phyloP scores from a whole-genome alignment of 2,888 invertebrate genomes.

The Sminthurides aquaticus region DNA sequence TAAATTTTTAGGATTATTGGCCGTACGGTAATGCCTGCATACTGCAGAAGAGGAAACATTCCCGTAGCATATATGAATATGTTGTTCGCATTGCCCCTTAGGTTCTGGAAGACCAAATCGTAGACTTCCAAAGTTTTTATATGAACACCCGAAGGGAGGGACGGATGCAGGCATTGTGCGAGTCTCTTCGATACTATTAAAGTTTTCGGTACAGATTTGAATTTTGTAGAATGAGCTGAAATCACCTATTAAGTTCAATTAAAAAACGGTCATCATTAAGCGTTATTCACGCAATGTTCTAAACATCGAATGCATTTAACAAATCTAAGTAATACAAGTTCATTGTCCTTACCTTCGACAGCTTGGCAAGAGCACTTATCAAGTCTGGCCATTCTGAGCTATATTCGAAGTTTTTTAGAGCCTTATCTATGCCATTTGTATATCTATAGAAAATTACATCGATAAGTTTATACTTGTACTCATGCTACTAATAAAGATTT shows the following conservation, averaged over 20 bases:
- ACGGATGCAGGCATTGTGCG: slow-evolving; percentile 89
- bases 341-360: slow-evolving; percentile 79
- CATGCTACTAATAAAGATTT: not conserved
- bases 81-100: slow-evolving; percentile 60
- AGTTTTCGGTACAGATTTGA: slow-evolving; percentile 74
- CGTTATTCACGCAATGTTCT: not conserved
- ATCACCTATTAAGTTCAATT: slow-evolving; percentile 33
- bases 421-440: slow-evolving; percentile 74
- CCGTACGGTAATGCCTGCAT: slow-evolving; percentile 83
- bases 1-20: slow-evolving; percentile 72
- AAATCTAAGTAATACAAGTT: too few relatives aligned
- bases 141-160: slow-evolving; percentile 83
- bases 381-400: slow-evolving; percentile 94
- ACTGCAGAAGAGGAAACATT: slow-evolving; percentile 76
- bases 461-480: slow-evolving; percentile 50
- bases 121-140: slow-evolving; percentile 85
- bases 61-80: slow-evolving; percentile 46
- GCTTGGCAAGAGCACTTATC: slow-evolving; percentile 78
- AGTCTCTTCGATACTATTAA: slow-evolving; percentile 82
- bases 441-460: slow-evolving; percentile 51
- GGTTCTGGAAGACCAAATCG: slow-evolving; percentile 79
- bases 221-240: slow-evolving; percentile 51
- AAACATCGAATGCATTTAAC: too few relatives aligned
- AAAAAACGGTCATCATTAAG: not conserved
- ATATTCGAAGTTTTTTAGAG: slow-evolving; percentile 80